Base-by-base conservation (phyloP, 2,797 vertebrate genomes). In the Valencia hispanica region DNA sequence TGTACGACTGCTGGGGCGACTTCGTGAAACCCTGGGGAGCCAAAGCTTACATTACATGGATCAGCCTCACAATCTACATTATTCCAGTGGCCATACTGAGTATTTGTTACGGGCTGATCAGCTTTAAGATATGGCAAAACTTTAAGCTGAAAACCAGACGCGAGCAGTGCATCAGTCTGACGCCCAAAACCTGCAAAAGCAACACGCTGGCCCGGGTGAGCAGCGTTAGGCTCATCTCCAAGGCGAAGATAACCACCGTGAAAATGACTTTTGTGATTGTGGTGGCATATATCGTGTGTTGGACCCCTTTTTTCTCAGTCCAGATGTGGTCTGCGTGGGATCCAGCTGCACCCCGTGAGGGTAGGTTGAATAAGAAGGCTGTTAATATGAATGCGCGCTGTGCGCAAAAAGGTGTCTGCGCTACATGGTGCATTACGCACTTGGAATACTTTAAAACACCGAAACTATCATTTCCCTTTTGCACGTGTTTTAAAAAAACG, bases 241-340 rank as follows among this genome's bases (percentile, higher is more conserved):
- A 97, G 91, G 97, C 97, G 74, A 99, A 99, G 90, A 98, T 98
- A 57, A 95, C 97, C 84, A 98, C 97, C 0, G 97, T 98, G 76
- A 99, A 98, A 92, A 98, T 98, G 97, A 98, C 97, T 53, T 98
- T 98, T 90, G 96, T 98, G 73, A 96, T 98, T 48, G 97, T 98
- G 41, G 25, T 98, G 88, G 97, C 96, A 15, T 98, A 98, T 71
- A 94, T 98, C 63, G 93, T 98, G 77, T 98, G 97, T 85, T 99
- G 97, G 97, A 97, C 97, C 0, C 97, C 97, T 0, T 99, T 97
- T 85, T 99, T 99, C 93, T 96, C 96, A 1, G 97, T 97, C 78
- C 97, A 99, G 95, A 98, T 98, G 97, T 99, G 97, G 97, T 96
- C 96, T 0, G 97, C 96, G 61, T 99, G 97, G 97, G 97, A 98